phyloP scores from a whole-genome alignment of 92 coral and sea anemone species.

The Bergia sp. region DNA sequence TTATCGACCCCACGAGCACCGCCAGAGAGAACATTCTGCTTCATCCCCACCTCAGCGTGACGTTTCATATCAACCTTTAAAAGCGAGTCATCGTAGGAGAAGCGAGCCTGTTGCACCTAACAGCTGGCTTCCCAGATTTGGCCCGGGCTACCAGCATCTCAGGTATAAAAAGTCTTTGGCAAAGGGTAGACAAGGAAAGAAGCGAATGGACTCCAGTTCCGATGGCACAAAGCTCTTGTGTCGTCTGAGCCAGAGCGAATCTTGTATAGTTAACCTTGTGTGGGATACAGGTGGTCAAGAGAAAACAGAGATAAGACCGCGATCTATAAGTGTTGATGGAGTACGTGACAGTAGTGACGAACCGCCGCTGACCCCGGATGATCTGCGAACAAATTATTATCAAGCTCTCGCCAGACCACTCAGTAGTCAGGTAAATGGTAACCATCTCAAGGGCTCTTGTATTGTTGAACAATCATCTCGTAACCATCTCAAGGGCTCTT shows the following conservation, averaged over 20 bases:
- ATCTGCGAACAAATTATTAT: slow-evolving; percentile 5
- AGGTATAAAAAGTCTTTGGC: slow-evolving; percentile 12
- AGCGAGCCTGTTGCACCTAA: not conserved
- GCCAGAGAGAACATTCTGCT: slow-evolving; percentile 10
- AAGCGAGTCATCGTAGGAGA: not conserved
- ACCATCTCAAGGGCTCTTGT: not conserved
- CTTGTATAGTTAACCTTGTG: not conserved
- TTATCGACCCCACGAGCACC: not conserved
- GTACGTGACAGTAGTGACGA: not conserved
- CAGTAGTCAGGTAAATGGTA: slow-evolving; percentile 7
- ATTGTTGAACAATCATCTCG: not conserved
- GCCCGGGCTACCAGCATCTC: slow-evolving; percentile 16
- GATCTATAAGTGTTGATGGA: slow-evolving; percentile 34
- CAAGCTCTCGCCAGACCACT: slow-evolving; percentile 27
- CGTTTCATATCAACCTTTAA: slow-evolving; percentile 18
- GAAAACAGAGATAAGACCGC: not conserved
- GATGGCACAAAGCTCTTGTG: not conserved
- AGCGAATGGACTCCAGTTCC: slow-evolving; percentile 24
- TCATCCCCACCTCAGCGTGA: slow-evolving; percentile 7
- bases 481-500: not conserved
- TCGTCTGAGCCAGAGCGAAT: slow-evolving; percentile 33
- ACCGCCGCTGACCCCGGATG: slow-evolving; percentile 28
- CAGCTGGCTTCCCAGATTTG: not conserved
- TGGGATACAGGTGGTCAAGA: not conserved
- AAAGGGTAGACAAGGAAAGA: not conserved